Evolutionary conservation across 1,140 invertebrate species (phyloP).

Genomic region (Agraylea sexmaculata): DNA sequence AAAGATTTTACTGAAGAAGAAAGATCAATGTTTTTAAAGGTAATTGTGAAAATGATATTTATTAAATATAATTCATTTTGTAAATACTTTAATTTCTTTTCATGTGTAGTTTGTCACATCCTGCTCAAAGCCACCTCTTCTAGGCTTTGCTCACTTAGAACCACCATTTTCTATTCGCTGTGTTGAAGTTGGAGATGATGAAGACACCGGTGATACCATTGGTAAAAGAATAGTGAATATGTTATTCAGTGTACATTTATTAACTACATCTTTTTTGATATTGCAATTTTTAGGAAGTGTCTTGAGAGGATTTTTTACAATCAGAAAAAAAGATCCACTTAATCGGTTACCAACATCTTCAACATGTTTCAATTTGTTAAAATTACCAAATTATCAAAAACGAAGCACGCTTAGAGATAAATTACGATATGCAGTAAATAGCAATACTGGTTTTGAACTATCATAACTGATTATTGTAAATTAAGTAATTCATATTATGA

Average conservation of each 20-base stretch:
- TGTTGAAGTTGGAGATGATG: conserved; percentile 96
- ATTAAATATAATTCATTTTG: conserved; percentile 9
- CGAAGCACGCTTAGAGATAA: conserved; percentile 92
- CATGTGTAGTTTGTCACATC: conserved; percentile 90
- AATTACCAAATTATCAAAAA: conserved; percentile 97
- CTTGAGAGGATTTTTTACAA: conserved; percentile 95
- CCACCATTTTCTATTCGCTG: conserved; percentile 98
- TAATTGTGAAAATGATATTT: conserved; percentile 21
- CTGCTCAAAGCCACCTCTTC: conserved; percentile 92
- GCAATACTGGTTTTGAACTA: conserved; percentile 97
- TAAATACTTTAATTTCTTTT: conserved; percentile 1
- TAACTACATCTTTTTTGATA: not conserved
- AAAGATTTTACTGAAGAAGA: conserved; percentile 91
- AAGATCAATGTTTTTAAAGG: conserved; percentile 86
- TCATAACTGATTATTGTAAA: conserved; percentile 60
- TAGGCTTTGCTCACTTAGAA: conserved; percentile 95
- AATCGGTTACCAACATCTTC: conserved; percentile 95
- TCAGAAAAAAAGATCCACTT: conserved; percentile 89
- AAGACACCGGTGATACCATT: conserved; percentile 94
- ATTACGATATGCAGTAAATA: conserved; percentile 91
- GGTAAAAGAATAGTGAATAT: too few species aligned
- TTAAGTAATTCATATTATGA: too few species aligned
- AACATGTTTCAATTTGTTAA: conserved; percentile 98
- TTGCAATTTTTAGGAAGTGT: conserved; percentile 61
- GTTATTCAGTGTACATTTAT: too few species aligned